Evolutionary conservation across 2,888 invertebrate species (phyloP), one percentile per base, ranked within the genome.

Genomic region (Cyrtodaria siliqua): DNA sequence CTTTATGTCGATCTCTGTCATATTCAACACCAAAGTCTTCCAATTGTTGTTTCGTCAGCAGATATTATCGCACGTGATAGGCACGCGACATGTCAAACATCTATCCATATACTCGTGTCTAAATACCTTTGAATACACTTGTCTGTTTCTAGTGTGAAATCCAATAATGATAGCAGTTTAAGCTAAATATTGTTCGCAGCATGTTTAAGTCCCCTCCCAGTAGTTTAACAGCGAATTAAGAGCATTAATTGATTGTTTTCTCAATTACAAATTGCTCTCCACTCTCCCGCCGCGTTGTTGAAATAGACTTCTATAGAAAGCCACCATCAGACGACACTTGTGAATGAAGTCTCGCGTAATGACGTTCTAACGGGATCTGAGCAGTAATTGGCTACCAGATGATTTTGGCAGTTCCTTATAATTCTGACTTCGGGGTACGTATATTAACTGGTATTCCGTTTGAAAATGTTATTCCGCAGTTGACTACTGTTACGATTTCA

Each of bases 341-440:
- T 73, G 38, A 64, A 62, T 69, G 80, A 80, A 80, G 62, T 80
- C 80, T 76, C 80, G 73, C 69, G 80, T 68, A 80, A 80, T 72
- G 80, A 76, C 75, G 80, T 64, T 50, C 56, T 72, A 66, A 80
- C 79, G 79, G 71, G 74, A 74, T 57, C 44, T 53, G 63, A 57
- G 66, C 69, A 52, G 66, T 80, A 80, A 80, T 80, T 80, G 80
- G 72, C 66, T 53, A 66, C 50, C 80, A 76, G 64, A 75, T 80
- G 80, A 76, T 72, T 76, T 69, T 80, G 80, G 56, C 80, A 80
- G 62, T 44, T 62, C 42, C 69, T 64, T 59, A 38, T 57, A 66
- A 72, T 26, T 38, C 68, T 64, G 56, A 61, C 69, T 80, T 40
- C 62, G 40, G 76, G 80, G 76, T 80, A 80, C 44, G 73, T 80